A percentile compares a stretch with the other conserved stretches of the same genome.
phyloP scores from a whole-genome alignment of 2,113 vertebrate genomes.

The Aegotheles bennettii region DNA sequence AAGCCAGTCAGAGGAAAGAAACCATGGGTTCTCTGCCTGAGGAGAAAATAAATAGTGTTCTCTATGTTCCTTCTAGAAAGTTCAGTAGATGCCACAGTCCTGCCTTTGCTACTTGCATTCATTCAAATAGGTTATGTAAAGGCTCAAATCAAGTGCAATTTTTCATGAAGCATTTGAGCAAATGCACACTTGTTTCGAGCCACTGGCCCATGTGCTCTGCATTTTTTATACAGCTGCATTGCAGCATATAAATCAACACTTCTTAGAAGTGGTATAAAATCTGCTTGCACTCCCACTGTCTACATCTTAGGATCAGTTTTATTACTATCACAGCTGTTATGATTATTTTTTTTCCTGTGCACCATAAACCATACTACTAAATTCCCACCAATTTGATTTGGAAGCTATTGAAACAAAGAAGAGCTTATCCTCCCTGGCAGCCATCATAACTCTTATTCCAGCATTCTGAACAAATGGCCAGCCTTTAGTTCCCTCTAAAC shows the following conservation, averaged over 20 bases:
- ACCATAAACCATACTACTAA: constrained; percentile 6
- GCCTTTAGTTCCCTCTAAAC: not conserved
- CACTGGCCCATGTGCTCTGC: not conserved
- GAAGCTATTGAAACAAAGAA: constrained; percentile 3
- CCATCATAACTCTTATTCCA: not conserved
- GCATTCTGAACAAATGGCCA: not conserved
- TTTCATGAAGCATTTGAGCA: not conserved
- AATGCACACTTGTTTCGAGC: not conserved
- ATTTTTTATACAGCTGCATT: not conserved
- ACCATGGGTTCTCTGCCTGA: not conserved
- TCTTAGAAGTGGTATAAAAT: not conserved
- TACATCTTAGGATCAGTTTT: not conserved
- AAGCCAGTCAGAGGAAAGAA: not conserved
- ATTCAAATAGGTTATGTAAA: not conserved
- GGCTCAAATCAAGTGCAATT: not conserved
- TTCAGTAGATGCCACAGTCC: not conserved
- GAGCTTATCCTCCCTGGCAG: not conserved
- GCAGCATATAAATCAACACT: not conserved
- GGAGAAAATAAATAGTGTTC: not conserved
- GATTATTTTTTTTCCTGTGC: not conserved
- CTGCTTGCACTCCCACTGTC: not conserved
- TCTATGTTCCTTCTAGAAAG: not conserved
- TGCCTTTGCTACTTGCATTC: not conserved
- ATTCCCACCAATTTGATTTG: constrained; percentile 45
- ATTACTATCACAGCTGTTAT: not conserved